These are phyloP conservation scores for Mormyrus lacerda DNA, from an alignment of 2,113 vertebrate genomes.

Conservation along the genomic window DNA sequence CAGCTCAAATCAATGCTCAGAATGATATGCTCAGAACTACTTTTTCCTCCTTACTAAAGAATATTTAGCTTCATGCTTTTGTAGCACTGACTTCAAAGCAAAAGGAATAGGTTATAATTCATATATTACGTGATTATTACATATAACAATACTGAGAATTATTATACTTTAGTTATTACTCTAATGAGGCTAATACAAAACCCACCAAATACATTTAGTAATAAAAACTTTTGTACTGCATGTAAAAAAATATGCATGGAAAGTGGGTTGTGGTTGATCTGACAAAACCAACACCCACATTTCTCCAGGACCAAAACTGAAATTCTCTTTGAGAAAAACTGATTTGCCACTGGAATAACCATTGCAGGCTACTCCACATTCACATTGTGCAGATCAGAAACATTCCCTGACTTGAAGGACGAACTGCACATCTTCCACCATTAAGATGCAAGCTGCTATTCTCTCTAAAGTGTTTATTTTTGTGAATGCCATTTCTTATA, in stretches of 20 bases:
- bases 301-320: background rate
- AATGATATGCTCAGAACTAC: background rate
- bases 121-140: background rate
- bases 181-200: background rate
- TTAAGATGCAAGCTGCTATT: background rate
- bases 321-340: background rate
- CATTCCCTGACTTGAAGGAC: background rate
- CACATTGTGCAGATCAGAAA: background rate
- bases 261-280: background rate
- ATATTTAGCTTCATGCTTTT: background rate
- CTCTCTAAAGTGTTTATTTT: background rate
- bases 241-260: background rate
- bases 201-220: background rate
- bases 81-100: background rate
- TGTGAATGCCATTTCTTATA: background rate
- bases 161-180: background rate
- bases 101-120: background rate
- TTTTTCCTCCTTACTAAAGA: background rate
- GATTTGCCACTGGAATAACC: background rate
- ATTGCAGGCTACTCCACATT: background rate
- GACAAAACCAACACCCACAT: background rate
- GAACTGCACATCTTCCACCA: background rate
- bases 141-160: background rate
- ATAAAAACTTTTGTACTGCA: background rate
- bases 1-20: background rate